A percentile compares a stretch with the other conserved stretches of the same genome.
phyloP scores from a whole-genome alignment of 1,140 invertebrate genomes.

The Lordiphosa stackelbergi region DNA sequence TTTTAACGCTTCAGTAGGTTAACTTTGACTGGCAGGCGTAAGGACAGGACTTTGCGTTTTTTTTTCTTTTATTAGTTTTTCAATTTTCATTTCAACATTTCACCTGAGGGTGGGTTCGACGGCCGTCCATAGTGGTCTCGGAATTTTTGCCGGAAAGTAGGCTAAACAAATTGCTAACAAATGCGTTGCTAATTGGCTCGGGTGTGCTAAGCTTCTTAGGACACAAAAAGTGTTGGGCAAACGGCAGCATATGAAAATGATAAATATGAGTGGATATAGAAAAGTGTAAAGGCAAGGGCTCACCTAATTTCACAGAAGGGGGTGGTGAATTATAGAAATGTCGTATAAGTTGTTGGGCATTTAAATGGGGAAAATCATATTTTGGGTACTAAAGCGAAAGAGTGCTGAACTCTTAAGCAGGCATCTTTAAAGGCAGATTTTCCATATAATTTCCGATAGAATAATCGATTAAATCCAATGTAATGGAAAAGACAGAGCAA shows the following conservation, averaged over 20 bases:
- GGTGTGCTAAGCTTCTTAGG: slow-evolving; percentile 53
- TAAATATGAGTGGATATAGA: slow-evolving; percentile 58
- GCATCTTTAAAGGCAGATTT: too few relatives aligned
- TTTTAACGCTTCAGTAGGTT: slow-evolving; percentile 75
- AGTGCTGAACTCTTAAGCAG: too few relatives aligned
- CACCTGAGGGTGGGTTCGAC: slow-evolving; percentile 43
- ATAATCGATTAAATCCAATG: too few relatives aligned
- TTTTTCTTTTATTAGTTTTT: slow-evolving; percentile 41
- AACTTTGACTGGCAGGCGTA: slow-evolving; percentile 66
- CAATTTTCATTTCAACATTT: slow-evolving; percentile 32
- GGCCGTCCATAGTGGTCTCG: slow-evolving; percentile 13
- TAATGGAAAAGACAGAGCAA: too few relatives aligned
- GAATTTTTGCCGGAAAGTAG: slow-evolving; percentile 26
- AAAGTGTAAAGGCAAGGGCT: slow-evolving; percentile 2
- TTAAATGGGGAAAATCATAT: too few relatives aligned
- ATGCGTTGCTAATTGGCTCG: slow-evolving; percentile 64
- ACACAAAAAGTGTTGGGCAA: slow-evolving; percentile 11
- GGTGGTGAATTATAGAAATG: not conserved
- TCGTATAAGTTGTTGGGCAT: not conserved
- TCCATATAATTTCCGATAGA: too few relatives aligned
- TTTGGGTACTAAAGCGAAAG: too few relatives aligned
- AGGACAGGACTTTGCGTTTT: slow-evolving; percentile 23
- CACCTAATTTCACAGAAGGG: not conserved
- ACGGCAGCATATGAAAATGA: slow-evolving; percentile 64
- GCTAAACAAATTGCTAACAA: slow-evolving; percentile 56